Percentiles rank a stretch among this genome's conserved stretches.
Conservation (phyloP, 2,888 invertebrate species). For the Callimorpha dominula region DNA sequence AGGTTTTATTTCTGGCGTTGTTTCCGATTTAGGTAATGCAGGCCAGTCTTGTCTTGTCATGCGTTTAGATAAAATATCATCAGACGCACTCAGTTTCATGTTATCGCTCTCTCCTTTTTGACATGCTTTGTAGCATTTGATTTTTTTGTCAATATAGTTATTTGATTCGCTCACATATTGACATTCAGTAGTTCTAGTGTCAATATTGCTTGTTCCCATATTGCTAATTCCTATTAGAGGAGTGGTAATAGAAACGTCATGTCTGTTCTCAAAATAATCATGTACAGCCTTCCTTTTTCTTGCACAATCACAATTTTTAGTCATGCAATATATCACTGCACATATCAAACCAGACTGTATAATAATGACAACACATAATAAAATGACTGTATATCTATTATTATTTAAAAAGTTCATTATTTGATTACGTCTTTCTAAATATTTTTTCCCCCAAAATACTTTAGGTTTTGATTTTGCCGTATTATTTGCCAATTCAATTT, state of each 20-base stretch:
- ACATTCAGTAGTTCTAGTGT: conserved; percentile 72
- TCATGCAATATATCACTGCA: conserved; percentile 63
- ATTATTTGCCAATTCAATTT: neutral
- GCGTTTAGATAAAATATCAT: conserved; percentile 79
- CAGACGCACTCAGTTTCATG: conserved; percentile 70
- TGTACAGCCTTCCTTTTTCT: conserved; percentile 59
- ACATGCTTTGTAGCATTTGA: conserved; percentile 77
- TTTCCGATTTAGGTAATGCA: conserved; percentile 60
- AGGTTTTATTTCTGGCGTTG: conserved; percentile 56
- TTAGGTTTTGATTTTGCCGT: neutral
- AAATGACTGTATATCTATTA: neutral
- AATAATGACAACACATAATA: neutral
- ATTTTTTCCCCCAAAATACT: neutral
- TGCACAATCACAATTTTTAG: conserved; percentile 54
- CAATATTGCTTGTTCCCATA: conserved; percentile 66
- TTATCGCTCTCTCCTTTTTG: conserved; percentile 65
- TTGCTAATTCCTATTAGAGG: conserved; percentile 62
- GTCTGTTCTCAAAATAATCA: conserved; percentile 70
- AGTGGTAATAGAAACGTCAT: conserved; percentile 76
- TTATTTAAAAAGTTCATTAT: neutral
- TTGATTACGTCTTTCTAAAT: neutral
- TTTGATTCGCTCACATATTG: conserved; percentile 70
- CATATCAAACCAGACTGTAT: conserved; percentile 70
- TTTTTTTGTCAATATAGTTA: conserved; percentile 67
- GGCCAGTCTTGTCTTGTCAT: conserved; percentile 75